phyloP scores from a whole-genome alignment of 2,113 vertebrate species.

The Elachura formosa region DNA sequence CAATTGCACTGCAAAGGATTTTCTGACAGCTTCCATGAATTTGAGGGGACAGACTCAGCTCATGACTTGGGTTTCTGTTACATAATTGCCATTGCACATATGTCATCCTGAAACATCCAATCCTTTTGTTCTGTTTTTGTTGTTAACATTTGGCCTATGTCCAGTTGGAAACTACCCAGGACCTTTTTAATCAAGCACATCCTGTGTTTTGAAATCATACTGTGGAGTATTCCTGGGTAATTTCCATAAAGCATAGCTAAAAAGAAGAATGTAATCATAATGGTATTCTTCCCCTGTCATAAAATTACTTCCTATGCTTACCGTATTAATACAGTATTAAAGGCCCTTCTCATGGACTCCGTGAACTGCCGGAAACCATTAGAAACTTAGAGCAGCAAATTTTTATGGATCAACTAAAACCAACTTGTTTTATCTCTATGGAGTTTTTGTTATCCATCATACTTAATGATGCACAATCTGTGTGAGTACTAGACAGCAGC shows the following conservation, averaged over 20 bases:
- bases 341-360: neutral
- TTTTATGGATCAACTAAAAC: slow-evolving; percentile 7
- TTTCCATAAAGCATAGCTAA: slow-evolving; percentile 58
- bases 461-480: neutral
- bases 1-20: slow-evolving; percentile 34
- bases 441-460: slow-evolving; percentile 2
- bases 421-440: slow-evolving; percentile 8
- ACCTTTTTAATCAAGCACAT: slow-evolving; percentile 60
- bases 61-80: slow-evolving; percentile 37
- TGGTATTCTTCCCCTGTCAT: slow-evolving; percentile 45
- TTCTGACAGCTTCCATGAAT: slow-evolving; percentile 38
- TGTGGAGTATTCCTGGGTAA: slow-evolving; percentile 25
- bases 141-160: slow-evolving; percentile 45
- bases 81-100: slow-evolving; percentile 27
- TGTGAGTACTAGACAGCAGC: neutral
- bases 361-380: slow-evolving; percentile 30
- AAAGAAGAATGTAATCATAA: slow-evolving; percentile 55
- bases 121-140: slow-evolving; percentile 57
- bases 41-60: neutral
- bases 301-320: slow-evolving; percentile 55
- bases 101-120: slow-evolving; percentile 22
- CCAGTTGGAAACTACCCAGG: slow-evolving; percentile 56
- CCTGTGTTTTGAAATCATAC: slow-evolving; percentile 49
- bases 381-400: neutral
- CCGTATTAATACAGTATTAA: slow-evolving; percentile 53